phyloP scores from a whole-genome alignment of 2,888 invertebrate species.

The Ceriagrion tenellum region DNA sequence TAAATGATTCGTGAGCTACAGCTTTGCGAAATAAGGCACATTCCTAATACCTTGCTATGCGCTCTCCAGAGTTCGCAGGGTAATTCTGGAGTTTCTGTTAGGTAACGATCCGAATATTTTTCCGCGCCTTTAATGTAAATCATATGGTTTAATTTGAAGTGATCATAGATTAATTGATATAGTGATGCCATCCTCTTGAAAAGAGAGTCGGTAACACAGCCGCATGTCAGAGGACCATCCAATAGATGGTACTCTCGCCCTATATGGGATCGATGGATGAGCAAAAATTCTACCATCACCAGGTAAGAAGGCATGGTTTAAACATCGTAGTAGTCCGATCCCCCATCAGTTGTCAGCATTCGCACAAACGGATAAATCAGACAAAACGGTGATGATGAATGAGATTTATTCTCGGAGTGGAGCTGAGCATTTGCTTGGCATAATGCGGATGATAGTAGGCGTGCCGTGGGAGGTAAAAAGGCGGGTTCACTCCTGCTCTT shows the following conservation, averaged over 20 bases:
- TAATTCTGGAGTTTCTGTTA: too few species aligned
- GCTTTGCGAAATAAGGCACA: too few species aligned
- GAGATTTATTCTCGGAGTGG: constrained; percentile 23
- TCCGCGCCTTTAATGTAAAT: too few species aligned
- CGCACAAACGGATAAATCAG: not conserved
- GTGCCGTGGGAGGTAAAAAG: constrained; percentile 54
- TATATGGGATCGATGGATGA: not conserved
- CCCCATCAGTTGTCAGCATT: not conserved
- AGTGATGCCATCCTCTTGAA: too few species aligned
- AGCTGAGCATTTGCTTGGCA: not conserved
- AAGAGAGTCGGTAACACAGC: too few species aligned
- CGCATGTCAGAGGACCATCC: not conserved
- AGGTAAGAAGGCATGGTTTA: not conserved
- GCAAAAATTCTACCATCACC: not conserved
- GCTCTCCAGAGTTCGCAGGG: too few species aligned
- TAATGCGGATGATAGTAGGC: constrained; percentile 15
- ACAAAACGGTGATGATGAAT: not conserved
- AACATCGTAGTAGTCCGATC: not conserved
- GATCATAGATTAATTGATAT: too few species aligned
- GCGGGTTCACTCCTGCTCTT: not conserved
- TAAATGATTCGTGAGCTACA: too few species aligned
- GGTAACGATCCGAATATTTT: too few species aligned
- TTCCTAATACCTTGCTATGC: too few species aligned
- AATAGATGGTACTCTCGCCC: not conserved
- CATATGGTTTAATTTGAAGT: too few species aligned